Percentiles rank a stretch among this genome's conserved stretches.
phyloP scores from a whole-genome alignment of 2,797 vertebrate genomes.

The Macroramphosus scolopax region DNA sequence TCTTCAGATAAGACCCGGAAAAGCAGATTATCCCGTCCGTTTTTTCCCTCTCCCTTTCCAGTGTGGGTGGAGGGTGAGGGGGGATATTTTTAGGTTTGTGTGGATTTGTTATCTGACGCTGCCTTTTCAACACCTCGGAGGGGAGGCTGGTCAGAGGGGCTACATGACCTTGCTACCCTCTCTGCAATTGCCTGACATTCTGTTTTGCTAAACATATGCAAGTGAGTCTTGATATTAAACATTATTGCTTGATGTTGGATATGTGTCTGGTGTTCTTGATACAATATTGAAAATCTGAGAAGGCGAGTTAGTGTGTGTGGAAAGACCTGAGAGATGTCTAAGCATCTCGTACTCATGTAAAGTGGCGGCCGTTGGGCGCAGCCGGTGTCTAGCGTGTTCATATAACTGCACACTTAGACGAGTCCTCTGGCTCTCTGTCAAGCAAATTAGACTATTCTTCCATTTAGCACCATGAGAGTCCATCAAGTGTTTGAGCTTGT shows the following conservation, averaged over 20 bases:
- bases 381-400: slow-evolving; percentile 37
- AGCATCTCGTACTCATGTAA: slow-evolving; percentile 73
- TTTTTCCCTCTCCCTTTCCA: slow-evolving; percentile 68
- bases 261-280: slow-evolving; percentile 16
- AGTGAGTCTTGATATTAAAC: slow-evolving; percentile 30
- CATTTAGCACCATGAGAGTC: slow-evolving; percentile 64
- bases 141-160: slow-evolving; percentile 69
- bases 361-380: slow-evolving; percentile 69
- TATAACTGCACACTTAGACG: slow-evolving; percentile 57
- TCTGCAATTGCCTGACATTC: slow-evolving; percentile 39
- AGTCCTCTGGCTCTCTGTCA: slow-evolving; percentile 64
- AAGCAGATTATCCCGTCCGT: slow-evolving; percentile 84
- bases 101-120: slow-evolving; percentile 77
- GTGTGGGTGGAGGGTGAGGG: slow-evolving; percentile 60
- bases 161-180: slow-evolving; percentile 77
- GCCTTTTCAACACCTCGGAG: slow-evolving; percentile 81
- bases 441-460: slow-evolving; percentile 76
- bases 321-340: slow-evolving; percentile 70
- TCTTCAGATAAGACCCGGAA: slow-evolving; percentile 87
- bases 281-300: slow-evolving; percentile 9
- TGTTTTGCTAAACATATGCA: slow-evolving; percentile 26
- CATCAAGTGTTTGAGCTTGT: slow-evolving; percentile 53
- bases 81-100: slow-evolving; percentile 81
- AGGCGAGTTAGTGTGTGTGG: slow-evolving; percentile 46
- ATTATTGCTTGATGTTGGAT: slow-evolving; percentile 7